Base-by-base conservation (phyloP, 2,113 vertebrate species). In the rat (Rattus norvegicus) region DNA sequence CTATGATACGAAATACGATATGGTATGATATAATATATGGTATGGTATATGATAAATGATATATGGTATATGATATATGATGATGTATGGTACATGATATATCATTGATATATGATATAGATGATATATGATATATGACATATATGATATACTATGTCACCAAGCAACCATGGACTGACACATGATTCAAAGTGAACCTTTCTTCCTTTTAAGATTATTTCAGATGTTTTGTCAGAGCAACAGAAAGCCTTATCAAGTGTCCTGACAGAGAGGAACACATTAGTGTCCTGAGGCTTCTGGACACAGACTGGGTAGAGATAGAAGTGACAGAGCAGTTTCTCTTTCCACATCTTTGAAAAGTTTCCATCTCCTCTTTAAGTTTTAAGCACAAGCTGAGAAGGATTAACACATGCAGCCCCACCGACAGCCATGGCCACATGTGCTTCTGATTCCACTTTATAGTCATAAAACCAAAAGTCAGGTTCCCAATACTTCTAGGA, bases 361-460 rank as follows among this genome's bases (percentile, higher is more conserved):
- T 84, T 92, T 83, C 11, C 49, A 94, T 63, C 87, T 96, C 86
- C 43, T 79, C 59, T 94, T 89, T 39, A 70, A 72, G 2, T 88
- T 91, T 93, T 65, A 89, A 59, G 22, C n/a, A 87, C 20, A 92
- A 94, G 26, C 43, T 70, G 69, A 90, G 80, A 67, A 90, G 26
- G 56, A 83, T 83, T 72, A 90, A 36, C 19, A 7, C 20, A 33
- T 22, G 47, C 47, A 84, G 16, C 20, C 43, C 14, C 33, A 47
- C 1, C 1, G 49, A 52, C 94, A 93, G 20, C 36, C 39, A 28
- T 63, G 83, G 26, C 22, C 14, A 36, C 69, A 20, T 12, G 33
- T 61, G 76, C 61, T 56, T 16, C 77, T 49, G 12, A 96, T 20
- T 86, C 81, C 83, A 63, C 77, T 63, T 30, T 77, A 1, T 16